phyloP scores from a whole-genome alignment of 2,113 vertebrate genomes.

The Henicopernis longicauda region DNA sequence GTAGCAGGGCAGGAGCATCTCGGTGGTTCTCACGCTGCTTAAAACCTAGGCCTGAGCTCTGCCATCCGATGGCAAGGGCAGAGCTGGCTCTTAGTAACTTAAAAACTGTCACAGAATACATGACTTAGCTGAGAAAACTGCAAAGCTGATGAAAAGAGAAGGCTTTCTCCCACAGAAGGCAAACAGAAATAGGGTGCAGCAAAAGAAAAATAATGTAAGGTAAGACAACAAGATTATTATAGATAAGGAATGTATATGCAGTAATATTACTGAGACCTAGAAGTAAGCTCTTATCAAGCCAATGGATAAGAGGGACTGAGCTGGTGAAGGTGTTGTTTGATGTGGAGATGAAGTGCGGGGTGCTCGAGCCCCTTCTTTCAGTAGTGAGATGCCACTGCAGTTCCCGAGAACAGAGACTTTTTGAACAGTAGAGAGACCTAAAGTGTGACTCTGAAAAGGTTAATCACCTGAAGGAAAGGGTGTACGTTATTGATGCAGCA shows the following conservation, averaged over 20 bases:
- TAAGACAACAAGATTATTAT: not conserved
- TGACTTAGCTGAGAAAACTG: not conserved
- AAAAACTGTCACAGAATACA: not conserved
- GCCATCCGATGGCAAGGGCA: not conserved
- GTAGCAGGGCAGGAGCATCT: not conserved
- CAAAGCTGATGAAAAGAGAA: not conserved
- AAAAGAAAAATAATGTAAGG: not conserved
- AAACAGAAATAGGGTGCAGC: not conserved
- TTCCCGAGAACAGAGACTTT: not conserved
- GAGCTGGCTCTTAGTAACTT: not conserved
- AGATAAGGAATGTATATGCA: not conserved
- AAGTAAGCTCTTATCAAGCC: not conserved
- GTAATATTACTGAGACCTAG: not conserved
- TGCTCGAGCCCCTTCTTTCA: not conserved
- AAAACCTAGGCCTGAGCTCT: not conserved
- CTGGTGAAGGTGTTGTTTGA: not conserved
- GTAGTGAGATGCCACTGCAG: not conserved
- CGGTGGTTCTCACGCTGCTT: not conserved
- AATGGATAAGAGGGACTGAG: too few species aligned
- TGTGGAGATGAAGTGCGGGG: not conserved
- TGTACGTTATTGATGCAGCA: not conserved
- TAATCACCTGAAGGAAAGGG: not conserved
- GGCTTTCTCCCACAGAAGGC: not conserved
- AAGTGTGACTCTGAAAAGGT: not conserved
- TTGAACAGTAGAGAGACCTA: not conserved